Evolutionary conservation across 1,140 invertebrate genomes (phyloP), one percentile per base, ranked within the genome.

Genomic region (Nymphalis io): DNA sequence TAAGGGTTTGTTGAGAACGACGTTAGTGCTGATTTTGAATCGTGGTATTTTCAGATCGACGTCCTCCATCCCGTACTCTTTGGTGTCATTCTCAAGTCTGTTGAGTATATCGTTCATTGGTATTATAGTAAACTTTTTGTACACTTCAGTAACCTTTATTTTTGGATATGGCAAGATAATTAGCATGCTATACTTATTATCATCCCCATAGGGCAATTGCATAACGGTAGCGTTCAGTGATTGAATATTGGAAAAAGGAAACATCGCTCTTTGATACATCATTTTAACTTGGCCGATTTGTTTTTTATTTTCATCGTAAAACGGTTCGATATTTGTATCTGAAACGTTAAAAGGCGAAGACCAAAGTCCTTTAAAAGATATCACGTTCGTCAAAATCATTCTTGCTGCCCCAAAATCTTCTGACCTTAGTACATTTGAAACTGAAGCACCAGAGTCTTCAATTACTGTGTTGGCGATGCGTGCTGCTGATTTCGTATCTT

Each of bases 331-430:
- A 18, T 71, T 83, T 0, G 96, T 97, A 0, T 87, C 81, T 0
- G 88, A 79, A 40, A 76, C 82, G 78, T 96, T 94, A 76, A 98
- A 98, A 0, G 94, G 93, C 3, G 75, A 80, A 61, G 93, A 87
- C 97, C 97, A 98, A 0, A 92, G 84, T 12, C 96, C 96, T 89
- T 96, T 97, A 88, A 98, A 98, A 70, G 95, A 96, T 42, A 98
- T 93, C 0, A 95, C 95, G 68, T 96, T 97, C 0, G 95, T 94
- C 38, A 98, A 82, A 18, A 98, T 91, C 76, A 97, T 89, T 75
- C 92, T 91, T 0, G 95, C 95, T 64, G 94, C 88, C 4, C 60
- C 62, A 57, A 93, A 87, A 74, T 93, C 92, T 38, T 85, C 91
- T 74, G 84, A 87, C 72, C 70, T 76, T 8, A 91, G 63, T 1